Evolutionary conservation across 1,140 invertebrate species (phyloP), one percentile per base, ranked within the genome.

Genomic region (Teleogryllus occipitalis): DNA sequence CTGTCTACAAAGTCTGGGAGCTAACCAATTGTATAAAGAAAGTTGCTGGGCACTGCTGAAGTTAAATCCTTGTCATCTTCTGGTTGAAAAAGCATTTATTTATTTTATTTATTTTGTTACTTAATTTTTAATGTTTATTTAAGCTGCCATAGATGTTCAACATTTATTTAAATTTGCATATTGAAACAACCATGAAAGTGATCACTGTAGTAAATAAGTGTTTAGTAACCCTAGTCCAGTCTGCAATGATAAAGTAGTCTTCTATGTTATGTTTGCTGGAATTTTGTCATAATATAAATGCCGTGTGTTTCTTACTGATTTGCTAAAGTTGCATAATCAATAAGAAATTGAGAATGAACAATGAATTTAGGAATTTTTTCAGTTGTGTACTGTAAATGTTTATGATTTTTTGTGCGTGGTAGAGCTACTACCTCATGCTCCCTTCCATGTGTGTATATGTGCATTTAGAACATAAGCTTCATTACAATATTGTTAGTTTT

Each of bases 401-500:
- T 39, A 65, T 14, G 54, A 18, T 65, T 65, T 65, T 14, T 65
- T 65, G 54, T 65, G 27, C 27, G 18, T 65, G 54, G 54, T 65
- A 65, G 54, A 14, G 10, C 18, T 65, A 65, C 54, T 65, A 18
- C 54, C 54, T 65, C 54, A 65, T 65, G 18, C 18, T 65, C 54
- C 54, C 15, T 49, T 21, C 76, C 48, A 48, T 75, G 18, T 46
- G n/a, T 39, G 14, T 75, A 75, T 18, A 77, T 77, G 76, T 77
- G 76, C 76, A 21, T 47, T 49, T 47, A 77, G 39, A 48, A 47
- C 1, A 47, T 77, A 77, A 77, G 76, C 76, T 47, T 21, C 76
- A 77, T 47, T 77, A 47, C 48, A 48, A 77, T 77, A 77, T 77
- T 77, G 76, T 49, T 77, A 77, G 54, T 65, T 65, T 65, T 65